Evolutionary conservation across 2,113 vertebrate genomes (phyloP).

Genomic region (Aramus guarauna): DNA sequence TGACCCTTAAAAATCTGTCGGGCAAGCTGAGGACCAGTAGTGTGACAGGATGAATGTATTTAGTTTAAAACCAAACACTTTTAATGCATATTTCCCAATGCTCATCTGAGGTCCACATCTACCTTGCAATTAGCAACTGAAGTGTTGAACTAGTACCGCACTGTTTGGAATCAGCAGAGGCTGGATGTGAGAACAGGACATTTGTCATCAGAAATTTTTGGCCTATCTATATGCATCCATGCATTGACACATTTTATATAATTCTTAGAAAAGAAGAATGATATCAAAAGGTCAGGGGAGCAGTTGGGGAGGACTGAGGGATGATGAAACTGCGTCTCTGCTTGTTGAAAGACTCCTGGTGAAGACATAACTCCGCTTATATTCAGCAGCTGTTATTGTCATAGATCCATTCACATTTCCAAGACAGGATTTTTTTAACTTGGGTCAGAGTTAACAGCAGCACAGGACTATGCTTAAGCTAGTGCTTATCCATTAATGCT

Average conservation of each 20-base stretch:
- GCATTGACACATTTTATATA: not conserved
- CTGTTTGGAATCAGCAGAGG: not conserved
- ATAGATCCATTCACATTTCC: not conserved
- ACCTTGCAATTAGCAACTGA: not conserved
- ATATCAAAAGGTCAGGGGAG: not conserved
- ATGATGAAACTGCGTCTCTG: not conserved
- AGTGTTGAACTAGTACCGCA: not conserved
- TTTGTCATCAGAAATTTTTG: not conserved
- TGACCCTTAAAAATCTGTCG: not conserved
- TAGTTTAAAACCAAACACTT: not conserved
- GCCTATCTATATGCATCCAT: not conserved
- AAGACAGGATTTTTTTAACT: not conserved
- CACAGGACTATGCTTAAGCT: not conserved
- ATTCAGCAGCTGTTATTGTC: not conserved
- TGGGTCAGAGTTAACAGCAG: not conserved
- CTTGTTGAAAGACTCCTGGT: not conserved
- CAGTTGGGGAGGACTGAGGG: not conserved
- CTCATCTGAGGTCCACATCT: not conserved
- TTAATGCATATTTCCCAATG: not conserved
- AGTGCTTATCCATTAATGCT: not conserved
- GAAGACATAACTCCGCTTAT: not conserved
- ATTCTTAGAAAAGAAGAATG: not conserved
- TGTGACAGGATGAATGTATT: not conserved
- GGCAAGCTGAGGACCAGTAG: not conserved
- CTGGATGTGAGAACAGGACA: not conserved